These are phyloP conservation scores for Hydropsyche tenuis DNA, from an alignment of 1,140 invertebrate species.

Conservation along the genomic window DNA sequence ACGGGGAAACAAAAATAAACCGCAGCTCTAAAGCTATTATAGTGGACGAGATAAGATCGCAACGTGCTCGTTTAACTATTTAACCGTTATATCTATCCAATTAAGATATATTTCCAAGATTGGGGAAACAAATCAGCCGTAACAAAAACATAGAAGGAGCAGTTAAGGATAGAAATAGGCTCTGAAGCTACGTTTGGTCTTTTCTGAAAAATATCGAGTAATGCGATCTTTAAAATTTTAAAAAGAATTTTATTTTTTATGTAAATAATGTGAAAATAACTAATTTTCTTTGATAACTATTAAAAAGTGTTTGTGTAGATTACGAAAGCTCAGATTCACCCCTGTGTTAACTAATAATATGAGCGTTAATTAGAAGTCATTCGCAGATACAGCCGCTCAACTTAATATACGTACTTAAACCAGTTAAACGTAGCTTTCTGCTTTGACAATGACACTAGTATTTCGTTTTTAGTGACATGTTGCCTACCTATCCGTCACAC, in stretches of 20 bases:
- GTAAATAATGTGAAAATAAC: too few species aligned
- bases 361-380: conserved; percentile 47
- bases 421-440: conserved; percentile 42
- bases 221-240: too few species aligned
- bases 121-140: conserved; percentile 48
- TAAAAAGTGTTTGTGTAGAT: too few species aligned
- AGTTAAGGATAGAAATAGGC: conserved; percentile 39
- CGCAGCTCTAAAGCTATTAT: conserved; percentile 28
- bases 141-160: conserved; percentile 42
- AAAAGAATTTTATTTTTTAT: too few species aligned
- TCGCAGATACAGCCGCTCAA: conserved; percentile 30
- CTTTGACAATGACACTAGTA: conserved; percentile 43
- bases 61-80: conserved; percentile 36
- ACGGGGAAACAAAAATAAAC: conserved; percentile 12
- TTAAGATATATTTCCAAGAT: conserved; percentile 47
- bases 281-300: too few species aligned
- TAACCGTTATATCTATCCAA: conserved; percentile 44
- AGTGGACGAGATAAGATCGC: conserved; percentile 27
- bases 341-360: conserved; percentile 44
- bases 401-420: conserved; percentile 40
- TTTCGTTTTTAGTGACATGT: conserved; percentile 41
- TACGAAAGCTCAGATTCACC: not conserved
- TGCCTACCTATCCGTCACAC: conserved; percentile 21
- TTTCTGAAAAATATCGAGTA: too few species aligned
- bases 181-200: too few species aligned